A percentile compares a stretch with the other conserved stretches of the same genome.
phyloP scores from a whole-genome alignment of 2,797 vertebrate genomes.

The Cuculus canorus region DNA sequence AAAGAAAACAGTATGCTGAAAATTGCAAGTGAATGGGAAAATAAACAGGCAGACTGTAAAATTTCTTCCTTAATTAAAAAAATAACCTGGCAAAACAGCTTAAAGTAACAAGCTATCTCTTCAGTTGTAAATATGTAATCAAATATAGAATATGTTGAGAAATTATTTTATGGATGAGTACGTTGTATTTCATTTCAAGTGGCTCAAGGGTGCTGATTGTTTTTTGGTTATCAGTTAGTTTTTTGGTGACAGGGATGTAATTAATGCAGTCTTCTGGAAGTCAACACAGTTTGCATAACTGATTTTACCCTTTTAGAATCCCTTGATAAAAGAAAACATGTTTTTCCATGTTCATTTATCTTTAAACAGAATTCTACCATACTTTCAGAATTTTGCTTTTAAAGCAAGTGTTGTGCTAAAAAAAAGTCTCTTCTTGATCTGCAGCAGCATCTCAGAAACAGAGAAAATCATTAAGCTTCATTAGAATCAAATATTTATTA shows the following conservation, averaged over 20 bases:
- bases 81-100: not conserved
- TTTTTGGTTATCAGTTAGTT: not conserved
- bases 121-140: not conserved
- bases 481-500: conserved; percentile 78
- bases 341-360: not conserved
- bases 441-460: not conserved
- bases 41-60: not conserved
- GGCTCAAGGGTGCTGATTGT: not conserved
- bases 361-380: not conserved
- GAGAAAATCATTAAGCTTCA: conserved; percentile 77
- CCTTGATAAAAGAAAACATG: not conserved
- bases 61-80: not conserved
- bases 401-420: not conserved
- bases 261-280: not conserved
- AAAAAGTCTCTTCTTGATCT: not conserved
- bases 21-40: not conserved
- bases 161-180: not conserved
- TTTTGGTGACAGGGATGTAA: not conserved
- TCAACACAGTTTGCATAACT: not conserved
- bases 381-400: conserved; percentile 2
- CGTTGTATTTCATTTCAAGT: not conserved
- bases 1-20: not conserved
- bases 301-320: not conserved
- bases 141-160: not conserved
- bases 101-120: not conserved